Conservation (phyloP, 2,113 vertebrate genomes). For the Hemibagrus wyckioides region DNA sequence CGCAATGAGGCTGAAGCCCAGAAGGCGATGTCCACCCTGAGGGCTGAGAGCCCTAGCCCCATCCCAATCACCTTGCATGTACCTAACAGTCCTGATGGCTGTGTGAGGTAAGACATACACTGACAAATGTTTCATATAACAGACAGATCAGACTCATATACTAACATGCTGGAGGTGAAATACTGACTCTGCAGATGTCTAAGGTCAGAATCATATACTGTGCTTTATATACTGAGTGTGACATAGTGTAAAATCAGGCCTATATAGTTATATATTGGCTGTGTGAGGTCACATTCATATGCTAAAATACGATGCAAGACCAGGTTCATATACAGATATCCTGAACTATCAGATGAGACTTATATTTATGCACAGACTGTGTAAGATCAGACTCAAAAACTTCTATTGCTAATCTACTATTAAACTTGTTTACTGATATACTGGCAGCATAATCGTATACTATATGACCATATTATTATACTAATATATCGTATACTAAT, state of each 20-base stretch:
- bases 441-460: background rate
- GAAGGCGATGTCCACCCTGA: constrained; percentile 86
- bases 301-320: background rate
- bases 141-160: background rate
- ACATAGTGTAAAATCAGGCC: background rate
- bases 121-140: background rate
- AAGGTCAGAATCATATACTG: background rate
- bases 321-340: background rate
- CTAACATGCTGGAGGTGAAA: no score
- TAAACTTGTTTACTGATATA: no score
- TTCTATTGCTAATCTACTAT: background rate
- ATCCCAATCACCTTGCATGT: constrained; percentile 90
- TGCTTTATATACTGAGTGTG: background rate
- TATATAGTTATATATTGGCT: background rate
- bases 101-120: constrained; percentile 81
- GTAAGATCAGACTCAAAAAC: background rate
- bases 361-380: background rate
- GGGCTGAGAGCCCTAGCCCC: constrained; percentile 79
- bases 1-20: constrained; percentile 89
- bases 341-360: background rate
- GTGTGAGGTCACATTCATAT: background rate
- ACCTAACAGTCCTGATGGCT: constrained; percentile 89
- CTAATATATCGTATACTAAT: background rate
- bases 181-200: background rate
- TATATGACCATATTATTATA: no score